These are phyloP conservation scores for Plemyria rubiginata DNA, from an alignment of 2,888 invertebrate genomes.

Conservation along the genomic window DNA sequence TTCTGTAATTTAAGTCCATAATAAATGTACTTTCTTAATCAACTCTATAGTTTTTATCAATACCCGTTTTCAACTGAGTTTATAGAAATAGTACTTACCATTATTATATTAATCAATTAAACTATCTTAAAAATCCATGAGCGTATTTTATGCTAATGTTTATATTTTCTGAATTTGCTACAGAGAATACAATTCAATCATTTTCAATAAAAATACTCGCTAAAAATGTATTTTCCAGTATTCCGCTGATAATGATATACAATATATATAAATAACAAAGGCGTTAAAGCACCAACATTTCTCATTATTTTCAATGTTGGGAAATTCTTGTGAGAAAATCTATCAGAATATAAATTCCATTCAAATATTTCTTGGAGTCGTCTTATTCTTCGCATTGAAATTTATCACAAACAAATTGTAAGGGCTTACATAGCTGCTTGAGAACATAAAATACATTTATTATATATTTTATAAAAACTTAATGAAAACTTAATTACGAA, in stretches of 20 bases:
- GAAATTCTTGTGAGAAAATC: conserved; percentile 12
- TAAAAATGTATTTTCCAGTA: conserved; percentile 5
- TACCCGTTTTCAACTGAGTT: no score
- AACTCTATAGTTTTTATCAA: no score
- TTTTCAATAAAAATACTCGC: conserved; percentile 6
- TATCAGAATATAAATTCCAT: conserved; percentile 13
- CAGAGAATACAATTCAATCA: neutral
- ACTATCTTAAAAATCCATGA: neutral
- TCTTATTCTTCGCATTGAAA: conserved; percentile 17
- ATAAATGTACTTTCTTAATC: no score
- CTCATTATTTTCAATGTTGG: conserved; percentile 24
- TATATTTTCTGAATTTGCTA: neutral
- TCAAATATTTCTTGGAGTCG: conserved; percentile 18
- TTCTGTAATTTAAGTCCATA: no score
- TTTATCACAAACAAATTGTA: conserved; percentile 28
- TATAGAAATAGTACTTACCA: no score
- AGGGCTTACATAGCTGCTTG: conserved; percentile 1
- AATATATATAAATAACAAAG: conserved; percentile 12
- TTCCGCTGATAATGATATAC: conserved; percentile 1
- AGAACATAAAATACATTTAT: neutral
- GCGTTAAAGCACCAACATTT: conserved; percentile 8
- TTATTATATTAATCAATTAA: no score
- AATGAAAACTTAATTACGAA: neutral
- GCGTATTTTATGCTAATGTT: neutral
- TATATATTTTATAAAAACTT: neutral